A percentile compares a stretch with the other conserved stretches of the same genome.
Evolutionary conservation across 2,113 vertebrate species (phyloP).

Genomic region (Anoura caudifer): DNA sequence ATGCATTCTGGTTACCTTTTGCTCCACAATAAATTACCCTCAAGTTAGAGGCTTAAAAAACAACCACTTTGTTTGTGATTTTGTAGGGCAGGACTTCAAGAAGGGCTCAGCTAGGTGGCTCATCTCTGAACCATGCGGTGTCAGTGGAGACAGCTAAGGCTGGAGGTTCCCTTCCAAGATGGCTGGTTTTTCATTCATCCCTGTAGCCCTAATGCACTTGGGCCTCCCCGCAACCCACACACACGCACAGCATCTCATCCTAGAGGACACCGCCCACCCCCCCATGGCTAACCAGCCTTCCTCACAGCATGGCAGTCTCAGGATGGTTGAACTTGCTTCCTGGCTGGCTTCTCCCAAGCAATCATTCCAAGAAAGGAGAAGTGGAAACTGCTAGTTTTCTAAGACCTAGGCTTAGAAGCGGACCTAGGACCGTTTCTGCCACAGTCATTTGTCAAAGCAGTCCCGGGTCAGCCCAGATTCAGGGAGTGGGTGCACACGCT

Average conservation of each 20-base stretch:
- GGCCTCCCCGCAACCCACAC: neutral
- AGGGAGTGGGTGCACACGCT: neutral
- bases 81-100: neutral
- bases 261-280: neutral
- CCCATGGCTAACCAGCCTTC: neutral
- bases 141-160: neutral
- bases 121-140: neutral
- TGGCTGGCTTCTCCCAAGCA: neutral
- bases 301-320: neutral
- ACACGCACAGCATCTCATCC: neutral
- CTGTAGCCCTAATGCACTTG: neutral
- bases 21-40: neutral
- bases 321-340: neutral
- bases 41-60: neutral
- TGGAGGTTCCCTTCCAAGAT: neutral
- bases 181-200: neutral
- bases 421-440: neutral
- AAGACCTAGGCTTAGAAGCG: neutral
- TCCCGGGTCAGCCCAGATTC: neutral
- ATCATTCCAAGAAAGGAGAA: neutral
- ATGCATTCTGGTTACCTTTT: neutral
- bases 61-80: neutral
- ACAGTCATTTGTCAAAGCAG: neutral
- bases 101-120: neutral
- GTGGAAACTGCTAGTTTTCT: neutral